Base-by-base conservation (phyloP, 2,888 invertebrate genomes). In the Apotomis turbidana region DNA sequence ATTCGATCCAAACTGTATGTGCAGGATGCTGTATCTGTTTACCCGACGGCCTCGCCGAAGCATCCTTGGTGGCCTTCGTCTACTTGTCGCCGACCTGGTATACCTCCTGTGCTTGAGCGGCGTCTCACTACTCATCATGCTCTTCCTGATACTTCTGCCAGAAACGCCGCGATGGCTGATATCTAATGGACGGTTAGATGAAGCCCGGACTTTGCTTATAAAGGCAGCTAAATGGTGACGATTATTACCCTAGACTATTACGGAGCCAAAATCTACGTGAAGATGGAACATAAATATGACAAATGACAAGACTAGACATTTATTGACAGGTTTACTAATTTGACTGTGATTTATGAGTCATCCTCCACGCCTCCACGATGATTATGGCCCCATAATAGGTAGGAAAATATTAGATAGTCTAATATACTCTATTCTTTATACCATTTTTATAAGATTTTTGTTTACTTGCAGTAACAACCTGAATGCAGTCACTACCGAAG, bases 151-250 rank as follows among this genome's bases (percentile, higher is more conserved):
- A 0, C 81, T 83, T 61, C 61, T 89, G 15, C 87, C 90, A 3
- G 90, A 90, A 74, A 84, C 88, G 51, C 90, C 90, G 0, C 82
- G 88, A 73, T 90, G 90, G 90, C 78, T 89, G 72, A 78, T 89
- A 44, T 80, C 85, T 0, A 83, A 81, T 44, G 83, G 85, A 0
- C 83, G 80, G 72, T 66, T 76, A 12, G 79, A 86, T 3, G 76
- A 83, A 71, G 85, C 85, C 8, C 70, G 86, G 15, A 73, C 76
- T 3, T 59, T 86, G 12, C 79, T 88, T 78, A 83, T 81, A 0
- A 81, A 75, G 60, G 86, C 86, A 60, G 88, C 89, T n/a, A 83
- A 78, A 75, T 79, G 84, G 89, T 88, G 62, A 85, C 83, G 80
- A 49, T 49, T 49, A 49, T 9, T 49, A 49, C 49, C 1, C 10